phyloP scores from a whole-genome alignment of 2,888 invertebrate genomes.

The Troides aeacus region DNA sequence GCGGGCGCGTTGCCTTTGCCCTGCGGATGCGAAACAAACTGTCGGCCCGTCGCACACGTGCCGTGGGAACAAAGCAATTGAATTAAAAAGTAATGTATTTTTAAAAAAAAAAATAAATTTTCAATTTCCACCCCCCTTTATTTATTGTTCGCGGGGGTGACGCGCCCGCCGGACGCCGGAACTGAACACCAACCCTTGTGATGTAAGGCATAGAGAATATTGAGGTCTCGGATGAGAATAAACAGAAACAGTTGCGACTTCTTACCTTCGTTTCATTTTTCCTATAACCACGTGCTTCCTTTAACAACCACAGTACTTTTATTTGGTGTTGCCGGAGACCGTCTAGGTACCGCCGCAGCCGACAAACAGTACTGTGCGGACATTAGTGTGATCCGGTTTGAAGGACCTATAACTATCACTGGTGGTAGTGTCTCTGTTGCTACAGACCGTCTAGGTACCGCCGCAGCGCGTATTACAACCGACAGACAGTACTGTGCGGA shows the following conservation, averaged over 20 bases:
- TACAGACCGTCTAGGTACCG: too few species aligned
- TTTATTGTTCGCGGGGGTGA: background rate
- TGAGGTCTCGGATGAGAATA: slow-evolving; percentile 56
- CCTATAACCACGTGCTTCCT: background rate
- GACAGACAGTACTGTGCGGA: too few species aligned
- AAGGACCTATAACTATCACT: too few species aligned
- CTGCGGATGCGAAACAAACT: slow-evolving; percentile 2
- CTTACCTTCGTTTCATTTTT: slow-evolving; percentile 48
- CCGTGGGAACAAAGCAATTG: background rate
- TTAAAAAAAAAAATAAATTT: background rate
- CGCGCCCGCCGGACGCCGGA: background rate
- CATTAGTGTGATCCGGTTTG: too few species aligned
- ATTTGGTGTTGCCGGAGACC: too few species aligned
- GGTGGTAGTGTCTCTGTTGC: too few species aligned
- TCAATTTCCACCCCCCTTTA: background rate
- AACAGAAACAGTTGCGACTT: slow-evolving; percentile 49
- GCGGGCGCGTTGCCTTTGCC: background rate
- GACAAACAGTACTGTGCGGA: too few species aligned
- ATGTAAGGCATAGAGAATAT: slow-evolving; percentile 30
- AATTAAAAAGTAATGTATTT: slow-evolving; percentile 1
- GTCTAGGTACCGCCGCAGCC: too few species aligned
- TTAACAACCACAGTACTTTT: too few species aligned
- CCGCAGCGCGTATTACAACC: too few species aligned
- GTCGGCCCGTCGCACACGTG: slow-evolving; percentile 11
- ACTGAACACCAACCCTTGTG: slow-evolving; percentile 35